Evolutionary conservation across 2,113 vertebrate genomes (phyloP).

Genomic region (Ciconia maguari): DNA sequence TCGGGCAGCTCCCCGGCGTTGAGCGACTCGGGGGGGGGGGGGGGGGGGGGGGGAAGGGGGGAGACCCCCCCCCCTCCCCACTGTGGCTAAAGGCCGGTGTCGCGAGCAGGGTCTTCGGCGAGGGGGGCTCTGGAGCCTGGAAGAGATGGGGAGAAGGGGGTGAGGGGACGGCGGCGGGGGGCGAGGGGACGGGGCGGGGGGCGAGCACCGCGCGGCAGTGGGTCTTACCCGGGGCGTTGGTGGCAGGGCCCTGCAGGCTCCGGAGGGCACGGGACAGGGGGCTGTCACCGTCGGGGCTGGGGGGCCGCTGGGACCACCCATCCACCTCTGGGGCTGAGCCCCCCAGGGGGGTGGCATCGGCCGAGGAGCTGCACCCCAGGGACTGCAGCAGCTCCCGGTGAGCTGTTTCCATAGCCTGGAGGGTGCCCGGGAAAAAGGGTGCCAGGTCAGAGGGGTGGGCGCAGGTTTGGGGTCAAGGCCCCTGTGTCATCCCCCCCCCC

Average conservation of each 20-base stretch:
- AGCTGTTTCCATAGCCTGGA: conserved; percentile 67
- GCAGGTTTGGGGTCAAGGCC: no score
- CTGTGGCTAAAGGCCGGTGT: neutral
- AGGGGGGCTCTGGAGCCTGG: neutral
- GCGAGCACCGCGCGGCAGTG: fast-evolving
- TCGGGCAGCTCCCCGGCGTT: neutral
- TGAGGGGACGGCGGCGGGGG: no score
- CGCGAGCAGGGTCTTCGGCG: neutral
- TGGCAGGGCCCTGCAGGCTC: neutral
- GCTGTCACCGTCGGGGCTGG: neutral
- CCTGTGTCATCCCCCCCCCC: no score
- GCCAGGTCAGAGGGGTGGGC: neutral
- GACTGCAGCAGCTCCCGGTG: conserved; percentile 63
- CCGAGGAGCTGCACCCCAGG: neutral
- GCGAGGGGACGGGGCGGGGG: neutral
- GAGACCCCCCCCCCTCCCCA: neutral
- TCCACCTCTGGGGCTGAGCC: neutral
- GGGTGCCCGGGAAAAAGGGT: neutral
- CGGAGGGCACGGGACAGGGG: neutral
- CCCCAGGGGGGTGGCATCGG: neutral
- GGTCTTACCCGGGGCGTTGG: neutral
- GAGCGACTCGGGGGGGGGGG: neutral
- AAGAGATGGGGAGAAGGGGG: neutral
- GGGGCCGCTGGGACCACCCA: neutral
- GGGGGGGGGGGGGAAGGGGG: no score